A percentile compares a stretch with the other conserved stretches of the same genome.
These are phyloP conservation scores for Caenorhabditis imperialis DNA, from an alignment of 2,888 invertebrate genomes.

Conservation along the genomic window DNA sequence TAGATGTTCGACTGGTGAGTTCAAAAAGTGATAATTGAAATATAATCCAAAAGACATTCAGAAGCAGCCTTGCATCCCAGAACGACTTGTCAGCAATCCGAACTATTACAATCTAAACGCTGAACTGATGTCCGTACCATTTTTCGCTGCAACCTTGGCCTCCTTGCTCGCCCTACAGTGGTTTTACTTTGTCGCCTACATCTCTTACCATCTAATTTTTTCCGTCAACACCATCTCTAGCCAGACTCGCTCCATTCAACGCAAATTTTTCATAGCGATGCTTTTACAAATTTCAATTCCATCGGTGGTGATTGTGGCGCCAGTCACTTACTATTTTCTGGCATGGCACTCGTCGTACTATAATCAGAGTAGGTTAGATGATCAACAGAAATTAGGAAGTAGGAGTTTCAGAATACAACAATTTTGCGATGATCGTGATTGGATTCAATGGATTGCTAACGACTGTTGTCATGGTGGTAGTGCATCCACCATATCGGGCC, in stretches of 20 bases:
- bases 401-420: constrained; percentile 34
- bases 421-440: constrained; percentile 9
- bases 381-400: no score
- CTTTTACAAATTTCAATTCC: constrained; percentile 11
- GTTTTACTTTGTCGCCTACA: constrained; percentile 4
- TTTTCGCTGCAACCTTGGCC: neutral
- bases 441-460: constrained; percentile 16
- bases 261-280: constrained; percentile 16
- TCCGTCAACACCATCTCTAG: neutral
- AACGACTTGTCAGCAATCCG: neutral
- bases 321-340: neutral
- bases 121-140: neutral
- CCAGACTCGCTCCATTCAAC: constrained; percentile 4
- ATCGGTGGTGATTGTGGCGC: neutral
- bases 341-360: neutral
- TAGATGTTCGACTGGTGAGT: no score
- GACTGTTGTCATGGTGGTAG: constrained; percentile 19
- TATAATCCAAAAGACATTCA: no score
- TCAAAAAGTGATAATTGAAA: no score
- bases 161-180: constrained; percentile 2
- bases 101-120: constrained; percentile 9
- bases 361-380: constrained; percentile 12
- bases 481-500: constrained; percentile 25
- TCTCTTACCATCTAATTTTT: constrained; percentile 4
- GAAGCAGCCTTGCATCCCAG: constrained; percentile 4